Evolutionary conservation across 2,797 vertebrate genomes (phyloP), one percentile per base, ranked within the genome.

Genomic region (Meda fulgida): DNA sequence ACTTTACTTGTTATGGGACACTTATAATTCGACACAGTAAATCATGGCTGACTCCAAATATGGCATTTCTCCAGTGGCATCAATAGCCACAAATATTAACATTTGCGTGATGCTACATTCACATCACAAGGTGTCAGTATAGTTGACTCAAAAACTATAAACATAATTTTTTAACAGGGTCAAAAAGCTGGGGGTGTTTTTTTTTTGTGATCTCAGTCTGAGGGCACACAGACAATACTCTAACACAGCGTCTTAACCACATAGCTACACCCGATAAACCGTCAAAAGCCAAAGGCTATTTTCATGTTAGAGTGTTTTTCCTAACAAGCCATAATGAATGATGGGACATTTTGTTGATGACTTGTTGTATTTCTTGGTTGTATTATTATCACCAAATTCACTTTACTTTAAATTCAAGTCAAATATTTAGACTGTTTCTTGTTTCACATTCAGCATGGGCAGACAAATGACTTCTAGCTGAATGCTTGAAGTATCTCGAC

Each of bases 401-500:
- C 31, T 14, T 73, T 36, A n/a, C 48, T 58, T 14, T 16, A 63
- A 7, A 11, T 78, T 43, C 19, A 77, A 78, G 23, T 63, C 8
- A 78, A 19, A 40, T 60, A 60, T 78, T 36, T 78, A 48, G 51
- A 58, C 38, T 29, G 53, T 60, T 40, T 29, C 55, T 77, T 78
- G 75, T 58, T 60, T 78, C 16, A 78, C 8, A 18, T 78, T 78
- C 36, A 60, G 76, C 40, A 53, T 60, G n/a, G 55, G 40, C 36
- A 60, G 76, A 11, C 36, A 78, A 78, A 78, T 78, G 43, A 40
- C 55, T 63, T 78, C 36, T 63, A 78, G 36, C 55, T 60, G 63
- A 4, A 67, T 36, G 40, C 43, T 14, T 71, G n/a, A 72, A 51
- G 11, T 31, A 73, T 55, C 18, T 78, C 36, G 16, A 70, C 51